Base-by-base conservation (phyloP, 1,140 invertebrate species). In the Drosophila nebulosa region DNA sequence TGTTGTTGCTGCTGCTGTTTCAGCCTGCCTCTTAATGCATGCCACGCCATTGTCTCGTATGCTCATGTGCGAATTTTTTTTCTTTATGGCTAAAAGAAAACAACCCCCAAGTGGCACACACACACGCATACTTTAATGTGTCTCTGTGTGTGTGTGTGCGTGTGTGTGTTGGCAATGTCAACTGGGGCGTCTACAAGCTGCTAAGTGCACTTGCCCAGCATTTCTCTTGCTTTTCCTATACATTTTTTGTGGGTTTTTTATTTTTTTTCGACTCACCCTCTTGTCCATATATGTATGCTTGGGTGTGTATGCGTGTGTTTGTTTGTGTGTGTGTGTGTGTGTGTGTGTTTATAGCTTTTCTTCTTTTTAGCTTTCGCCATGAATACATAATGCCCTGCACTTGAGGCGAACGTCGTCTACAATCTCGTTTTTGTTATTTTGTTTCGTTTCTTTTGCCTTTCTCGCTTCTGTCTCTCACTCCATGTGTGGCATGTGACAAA, bases 121-220 rank as follows among this genome's bases (percentile, higher is more conserved):
- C 51, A 32, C 21, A 46, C 36, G 57, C 56, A 56, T 50, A 72
- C 39, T 39, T 36, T 32, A 64, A 21, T 53, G 65, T 61, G 12
- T 61, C 32, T 14, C 56, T 62, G 32, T 65, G 66, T 42, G 36
- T 21, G 71, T 57, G 36, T 52, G 52, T 58, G 62, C 22, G 51
- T 42, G 52, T 65, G 62, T 62, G 57, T 63, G 57, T 68, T 68
- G 83, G 81, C 81, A 88, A 86, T 88, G 81, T 86, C 81, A 86
- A 86, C 83, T 88, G 83, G 78, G 81, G 83, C 83, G 81, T 76
- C 83, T 88, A 83, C 83, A 88, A 78, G 81, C 81, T 78, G 81
- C 81, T 85, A 85, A 86, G 83, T 86, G 81, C 81, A 86, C 83
- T 86, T 81, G 78, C 83, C 83, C 83, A 79, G 68, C 69, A 67